A percentile compares a stretch with the other conserved stretches of the same genome.
phyloP scores from a whole-genome alignment of 2,113 vertebrate genomes.

The Calonectris borealis region DNA sequence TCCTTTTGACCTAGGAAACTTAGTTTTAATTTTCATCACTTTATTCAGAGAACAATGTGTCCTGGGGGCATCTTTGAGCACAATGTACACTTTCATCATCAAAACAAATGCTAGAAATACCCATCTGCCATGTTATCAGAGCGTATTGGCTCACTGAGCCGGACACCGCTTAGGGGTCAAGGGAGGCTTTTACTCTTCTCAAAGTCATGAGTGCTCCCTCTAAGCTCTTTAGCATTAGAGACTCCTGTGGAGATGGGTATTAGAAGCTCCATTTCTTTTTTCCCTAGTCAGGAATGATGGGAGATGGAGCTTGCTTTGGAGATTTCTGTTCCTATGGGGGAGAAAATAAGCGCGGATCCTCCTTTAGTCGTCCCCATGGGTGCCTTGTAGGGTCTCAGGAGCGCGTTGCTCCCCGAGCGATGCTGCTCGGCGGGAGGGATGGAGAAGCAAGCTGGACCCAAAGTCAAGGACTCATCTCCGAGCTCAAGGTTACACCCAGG shows the following conservation, averaged over 20 bases:
- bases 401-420: accelerated
- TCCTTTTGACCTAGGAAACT: slow-evolving; percentile 64
- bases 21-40: slow-evolving; percentile 56
- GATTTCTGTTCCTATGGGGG: not conserved
- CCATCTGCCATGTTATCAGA: slow-evolving; percentile 56
- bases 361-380: not conserved
- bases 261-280: not conserved
- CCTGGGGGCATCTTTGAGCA: slow-evolving; percentile 67
- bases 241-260: not conserved
- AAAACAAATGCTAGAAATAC: slow-evolving; percentile 66
- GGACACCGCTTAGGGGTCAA: slow-evolving; percentile 50
- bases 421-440: not conserved
- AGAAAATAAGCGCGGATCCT: not conserved
- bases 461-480: not conserved
- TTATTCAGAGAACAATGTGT: slow-evolving; percentile 61
- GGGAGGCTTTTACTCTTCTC: slow-evolving; percentile 60
- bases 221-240: slow-evolving; percentile 52
- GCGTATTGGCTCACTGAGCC: slow-evolving; percentile 60
- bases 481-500: not conserved
- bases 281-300: not conserved
- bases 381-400: not conserved
- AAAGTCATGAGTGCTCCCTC: slow-evolving; percentile 54
- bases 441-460: not conserved
- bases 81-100: slow-evolving; percentile 64
- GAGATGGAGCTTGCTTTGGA: not conserved